Base-by-base conservation (phyloP, 2,888 invertebrate species). In the Netelia virgata region DNA sequence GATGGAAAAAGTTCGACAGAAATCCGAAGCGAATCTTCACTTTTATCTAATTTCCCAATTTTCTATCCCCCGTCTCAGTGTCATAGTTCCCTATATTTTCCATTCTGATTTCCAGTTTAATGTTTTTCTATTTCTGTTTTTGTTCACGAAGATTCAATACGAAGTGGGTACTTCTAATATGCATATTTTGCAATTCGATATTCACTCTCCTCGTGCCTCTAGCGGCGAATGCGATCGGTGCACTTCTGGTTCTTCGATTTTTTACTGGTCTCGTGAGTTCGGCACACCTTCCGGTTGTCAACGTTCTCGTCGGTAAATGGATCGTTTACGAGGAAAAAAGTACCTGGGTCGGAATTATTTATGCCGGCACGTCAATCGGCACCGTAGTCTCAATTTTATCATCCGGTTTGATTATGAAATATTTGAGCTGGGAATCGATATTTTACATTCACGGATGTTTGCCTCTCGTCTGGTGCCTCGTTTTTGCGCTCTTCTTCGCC, bases 291-390 rank as follows among this genome's bases (percentile, higher is more conserved):
- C 93, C 93, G 3, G 90, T 92, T 10, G 91, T 93, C 1, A 93
- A 93, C 69, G 92, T 93, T 3, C 88, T 93, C 14, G 89, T 93
- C 8, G 92, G 91, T 9, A 93, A 92, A 86, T 93, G 93, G 93
- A 90, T 93, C 1, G 89, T 93, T 28, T 93, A 92, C 87, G 93
- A 93, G 72, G 93, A 93, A 75, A 93, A 92, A 66, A 91, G 91
- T 57, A 91, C 86, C 84, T 92, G 92, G 93, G 90, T 92, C 14
- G 93, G 87, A 1, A 93, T 93, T 47, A 93, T 93, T 53, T 92
- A 92, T 55, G 91, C 91, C 0, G 93, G 93, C 0, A 92, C 91
- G 2, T 92, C 93, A 0, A 63, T 93, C 28, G 93, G 93, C n/a
- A 93, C 93, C 0, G 93, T 93, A 6, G 85, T 93, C 53, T 93